These are phyloP conservation scores for Drosophila bunnanda DNA, from an alignment of 2,888 invertebrate genomes.

Conservation along the genomic window DNA sequence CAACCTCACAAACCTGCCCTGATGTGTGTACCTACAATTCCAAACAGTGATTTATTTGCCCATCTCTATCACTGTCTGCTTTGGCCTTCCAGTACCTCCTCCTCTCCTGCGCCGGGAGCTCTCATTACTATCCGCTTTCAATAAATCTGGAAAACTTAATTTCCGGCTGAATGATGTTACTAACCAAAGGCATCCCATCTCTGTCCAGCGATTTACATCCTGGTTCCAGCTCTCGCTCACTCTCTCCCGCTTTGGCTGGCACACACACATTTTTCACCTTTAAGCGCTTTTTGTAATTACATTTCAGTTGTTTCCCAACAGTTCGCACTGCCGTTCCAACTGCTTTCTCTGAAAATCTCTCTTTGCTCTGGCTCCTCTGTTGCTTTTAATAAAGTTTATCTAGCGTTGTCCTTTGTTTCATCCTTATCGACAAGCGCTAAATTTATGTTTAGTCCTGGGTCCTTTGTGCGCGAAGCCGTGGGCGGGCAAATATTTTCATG, in stretches of 20 bases:
- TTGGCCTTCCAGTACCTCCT: constrained; percentile 13
- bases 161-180: constrained; percentile 81
- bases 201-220: constrained; percentile 16
- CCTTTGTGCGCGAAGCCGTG: constrained; percentile 47
- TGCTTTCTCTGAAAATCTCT: constrained; percentile 33
- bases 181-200: constrained; percentile 38
- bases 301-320: constrained; percentile 65
- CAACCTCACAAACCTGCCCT: background rate
- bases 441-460: constrained; percentile 67
- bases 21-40: constrained; percentile 11
- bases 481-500: constrained; percentile 77
- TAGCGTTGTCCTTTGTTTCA: constrained; percentile 76
- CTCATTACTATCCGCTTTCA: constrained; percentile 83
- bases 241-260: constrained; percentile 13
- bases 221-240: background rate
- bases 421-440: constrained; percentile 74
- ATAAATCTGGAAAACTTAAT: constrained; percentile 84
- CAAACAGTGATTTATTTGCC: constrained; percentile 28
- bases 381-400: constrained; percentile 77
- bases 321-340: constrained; percentile 49
- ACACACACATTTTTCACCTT: constrained; percentile 70
- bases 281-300: constrained; percentile 78
- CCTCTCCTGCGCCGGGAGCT: constrained; percentile 35
- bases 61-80: constrained; percentile 34
- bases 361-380: constrained; percentile 34